phyloP scores from a whole-genome alignment of 2,113 vertebrate species.

The Budorcas taxicolor region DNA sequence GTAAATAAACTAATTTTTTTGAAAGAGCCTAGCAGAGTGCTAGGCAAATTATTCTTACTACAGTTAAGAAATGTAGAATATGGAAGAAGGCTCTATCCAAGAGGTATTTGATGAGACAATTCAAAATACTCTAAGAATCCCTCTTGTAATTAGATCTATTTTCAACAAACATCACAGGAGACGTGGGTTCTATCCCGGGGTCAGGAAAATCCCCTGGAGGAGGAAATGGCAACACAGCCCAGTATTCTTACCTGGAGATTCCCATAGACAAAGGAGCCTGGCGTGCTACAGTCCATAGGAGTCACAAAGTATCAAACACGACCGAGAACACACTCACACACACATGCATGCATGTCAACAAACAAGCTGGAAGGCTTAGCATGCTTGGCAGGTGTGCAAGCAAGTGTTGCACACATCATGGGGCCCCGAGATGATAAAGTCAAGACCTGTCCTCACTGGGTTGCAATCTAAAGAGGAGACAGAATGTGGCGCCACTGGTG shows the following conservation, averaged over 20 bases:
- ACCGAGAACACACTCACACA: neutral
- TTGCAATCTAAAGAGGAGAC: neutral
- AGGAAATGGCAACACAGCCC: neutral
- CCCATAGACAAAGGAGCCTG: neutral
- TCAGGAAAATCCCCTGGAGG: neutral
- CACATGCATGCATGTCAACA: neutral
- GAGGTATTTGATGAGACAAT: neutral
- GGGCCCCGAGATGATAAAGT: neutral
- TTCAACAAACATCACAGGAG: neutral
- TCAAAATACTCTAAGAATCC: neutral
- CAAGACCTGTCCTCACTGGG: accelerated
- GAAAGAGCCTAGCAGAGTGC: neutral
- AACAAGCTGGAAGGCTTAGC: neutral
- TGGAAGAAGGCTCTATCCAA: neutral
- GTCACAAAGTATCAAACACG: neutral
- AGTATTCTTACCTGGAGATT: neutral
- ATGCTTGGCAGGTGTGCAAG: accelerated
- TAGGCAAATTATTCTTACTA: neutral
- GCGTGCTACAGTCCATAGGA: neutral
- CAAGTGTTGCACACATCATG: accelerated
- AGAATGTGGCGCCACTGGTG: accelerated
- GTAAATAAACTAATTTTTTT: neutral
- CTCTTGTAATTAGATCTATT: neutral
- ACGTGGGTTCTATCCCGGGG: neutral
- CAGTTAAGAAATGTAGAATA: neutral